These are phyloP conservation scores for Lepisosteus osseus DNA, from an alignment of 2,113 vertebrate genomes.

Conservation along the genomic window DNA sequence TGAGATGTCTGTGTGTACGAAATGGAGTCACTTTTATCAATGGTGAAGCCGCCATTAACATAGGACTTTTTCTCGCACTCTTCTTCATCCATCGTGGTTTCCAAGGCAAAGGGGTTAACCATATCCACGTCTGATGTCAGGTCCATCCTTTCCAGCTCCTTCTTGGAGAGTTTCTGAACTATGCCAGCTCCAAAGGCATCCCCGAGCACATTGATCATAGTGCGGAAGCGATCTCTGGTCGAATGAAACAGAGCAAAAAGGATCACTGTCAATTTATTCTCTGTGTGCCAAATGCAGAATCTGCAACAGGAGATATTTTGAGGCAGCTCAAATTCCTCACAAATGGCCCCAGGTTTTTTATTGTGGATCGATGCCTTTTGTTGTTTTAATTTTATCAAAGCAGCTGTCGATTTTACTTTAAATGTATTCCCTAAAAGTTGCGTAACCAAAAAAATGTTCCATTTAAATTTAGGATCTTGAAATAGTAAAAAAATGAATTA, in stretches of 20 bases:
- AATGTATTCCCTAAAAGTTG: too few relatives aligned
- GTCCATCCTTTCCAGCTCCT: conserved; percentile 86
- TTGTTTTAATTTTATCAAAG: too few relatives aligned
- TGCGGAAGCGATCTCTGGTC: conserved; percentile 90
- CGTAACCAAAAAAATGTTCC: too few relatives aligned
- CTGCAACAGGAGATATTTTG: too few relatives aligned
- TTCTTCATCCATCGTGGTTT: conserved; percentile 75
- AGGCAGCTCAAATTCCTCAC: too few relatives aligned
- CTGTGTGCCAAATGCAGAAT: too few relatives aligned
- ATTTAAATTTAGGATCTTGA: too few relatives aligned
- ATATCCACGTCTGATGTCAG: conserved; percentile 82
- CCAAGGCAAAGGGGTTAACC: conserved; percentile 88
- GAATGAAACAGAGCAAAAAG: conserved; percentile 26
- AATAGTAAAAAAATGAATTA: too few relatives aligned
- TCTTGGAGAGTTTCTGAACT: conserved; percentile 90
- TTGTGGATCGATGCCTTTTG: too few relatives aligned
- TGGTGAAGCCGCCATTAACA: conserved; percentile 87
- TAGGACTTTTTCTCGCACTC: conserved; percentile 88
- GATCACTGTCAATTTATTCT: background rate
- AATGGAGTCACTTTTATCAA: conserved; percentile 91
- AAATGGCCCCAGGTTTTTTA: too few relatives aligned
- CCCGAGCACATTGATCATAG: conserved; percentile 94
- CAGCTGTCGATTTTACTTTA: too few relatives aligned
- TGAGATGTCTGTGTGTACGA: conserved; percentile 96
- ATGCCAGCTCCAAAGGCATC: conserved; percentile 90